Evolutionary conservation across 2,797 vertebrate genomes (phyloP), one percentile per base, ranked within the genome.

Genomic region (Karalla daura): DNA sequence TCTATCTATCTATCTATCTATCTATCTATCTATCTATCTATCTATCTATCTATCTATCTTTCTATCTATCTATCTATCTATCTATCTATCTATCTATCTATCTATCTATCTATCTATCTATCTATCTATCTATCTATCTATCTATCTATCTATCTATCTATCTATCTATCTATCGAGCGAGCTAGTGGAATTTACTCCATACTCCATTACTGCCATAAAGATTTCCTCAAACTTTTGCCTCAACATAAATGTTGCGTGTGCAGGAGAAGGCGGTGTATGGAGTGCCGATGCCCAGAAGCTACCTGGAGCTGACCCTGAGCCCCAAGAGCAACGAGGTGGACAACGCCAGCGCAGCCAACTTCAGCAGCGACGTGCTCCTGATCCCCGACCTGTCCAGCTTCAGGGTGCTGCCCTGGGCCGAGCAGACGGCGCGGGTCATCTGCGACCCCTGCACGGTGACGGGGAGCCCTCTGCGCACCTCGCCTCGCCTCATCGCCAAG

Each of bases 201-300:
- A 7, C 8, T 49, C 2, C 5, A 24, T n/a, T n/a, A 12, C 17
- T 37, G 27, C 33, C 1, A 14, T 24, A 63, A 24, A 25, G 1
- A 36, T 4, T 52, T 28, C 35, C 4, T 6, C 1, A 23, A 18
- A 3, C 15, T 14, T 1, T 14, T 47, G n/a, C 9, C 51, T 54
- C 11, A 47, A 44, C 33, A 5, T 20, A 41, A 45, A 41, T 35
- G 9, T 67, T 80, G 14, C 23, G 4, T 63, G 51, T 8, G 35
- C 74, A 99, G 97, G 96, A 97, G 86, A 99, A 98, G 90, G 94
- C 94, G 2, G 81, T 92, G 5, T 94, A 96, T 4, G 96, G 97
- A 1, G 86, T 99, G 53, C 81, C 94, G 41, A 97, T 98, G 94
- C 96, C 96, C 6, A 93, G 96, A 83, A 96, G 95, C 84, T 98